Evolutionary conservation across 2,113 vertebrate genomes (phyloP), one percentile per base, ranked within the genome.

Genomic region (Vireo altiloquus): DNA sequence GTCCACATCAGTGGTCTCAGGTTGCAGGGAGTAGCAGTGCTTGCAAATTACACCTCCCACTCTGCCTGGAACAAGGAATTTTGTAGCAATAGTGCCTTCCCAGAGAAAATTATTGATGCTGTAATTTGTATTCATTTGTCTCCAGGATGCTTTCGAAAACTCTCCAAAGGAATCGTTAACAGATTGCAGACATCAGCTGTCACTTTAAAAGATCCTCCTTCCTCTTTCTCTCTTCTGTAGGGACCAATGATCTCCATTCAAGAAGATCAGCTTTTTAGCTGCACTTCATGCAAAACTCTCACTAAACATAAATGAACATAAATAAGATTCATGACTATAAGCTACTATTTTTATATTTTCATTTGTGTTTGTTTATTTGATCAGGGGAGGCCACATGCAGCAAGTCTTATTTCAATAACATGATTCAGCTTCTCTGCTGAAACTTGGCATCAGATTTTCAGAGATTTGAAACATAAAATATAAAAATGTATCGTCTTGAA

Each of bases 161-260:
- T 83, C 87, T 93, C 76, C 68, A 70, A 88, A 88, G 88, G 47
- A 96, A 90, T 90, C 35, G 74, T 72, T 88, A 91, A n/a, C 22
- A 90, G 75, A 90, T 54, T 88, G 42, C 21, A 94, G 80, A 90
- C 92, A 90, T 90, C 87, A 74, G 66, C 42, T 75, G 68, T 83
- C 87, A 74, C 68, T 95, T 91, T 66, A 76, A 81, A 83, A 46
- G 27, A 81, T 74, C 33, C 14, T 78, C 87, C 40, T 82, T 84
- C n/a, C 49, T 82, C 49, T 65, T 61, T 59, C 72, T 72, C 33
- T 80, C 42, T 47, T 66, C 71, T 63, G 6, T 47, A 74, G 76
- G 39, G 76, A 82, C 27, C 18, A 49, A 50, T 52, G 33, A 53
- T 80, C 91, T 88, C 46, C 59, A 70, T 82, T 90, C 60, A 65